These are phyloP conservation scores for Corbicula japonica DNA, from an alignment of 2,888 invertebrate genomes.

Conservation along the genomic window DNA sequence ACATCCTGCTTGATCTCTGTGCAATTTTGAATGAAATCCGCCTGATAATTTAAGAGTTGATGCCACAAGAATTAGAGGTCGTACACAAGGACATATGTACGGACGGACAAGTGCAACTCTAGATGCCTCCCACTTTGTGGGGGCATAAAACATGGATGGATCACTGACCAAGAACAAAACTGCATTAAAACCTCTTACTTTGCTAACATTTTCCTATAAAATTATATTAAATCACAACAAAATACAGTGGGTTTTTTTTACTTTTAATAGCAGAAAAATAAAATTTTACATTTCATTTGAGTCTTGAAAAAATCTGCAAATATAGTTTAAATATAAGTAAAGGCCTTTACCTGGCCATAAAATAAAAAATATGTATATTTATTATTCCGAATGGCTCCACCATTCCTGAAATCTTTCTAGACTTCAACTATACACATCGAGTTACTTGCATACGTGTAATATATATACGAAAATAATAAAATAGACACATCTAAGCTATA, in stretches of 20 bases:
- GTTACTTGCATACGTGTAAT: constrained; percentile 55
- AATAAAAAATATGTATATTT: constrained; percentile 75
- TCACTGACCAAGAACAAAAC: no score
- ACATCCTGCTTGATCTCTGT: no score
- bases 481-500: constrained; percentile 63
- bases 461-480: constrained; percentile 57
- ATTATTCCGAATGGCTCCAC: constrained; percentile 52
- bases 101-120: no score
- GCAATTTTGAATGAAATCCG: no score
- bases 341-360: constrained; percentile 72
- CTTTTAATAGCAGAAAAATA: constrained; percentile 84
- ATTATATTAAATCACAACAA: no score
- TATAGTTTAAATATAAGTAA: constrained; percentile 76
- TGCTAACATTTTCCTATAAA: no score
- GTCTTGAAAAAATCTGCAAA: constrained; percentile 75
- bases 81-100: no score
- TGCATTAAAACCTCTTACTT: no score
- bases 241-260: constrained; percentile 39
- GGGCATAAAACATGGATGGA: no score
- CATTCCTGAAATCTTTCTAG: constrained; percentile 26
- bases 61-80: no score
- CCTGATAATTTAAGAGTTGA: no score
- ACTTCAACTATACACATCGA: constrained; percentile 42
- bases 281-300: constrained; percentile 81
- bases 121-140: no score